Conservation (phyloP, 2,797 vertebrate genomes). For the Alca torda region DNA sequence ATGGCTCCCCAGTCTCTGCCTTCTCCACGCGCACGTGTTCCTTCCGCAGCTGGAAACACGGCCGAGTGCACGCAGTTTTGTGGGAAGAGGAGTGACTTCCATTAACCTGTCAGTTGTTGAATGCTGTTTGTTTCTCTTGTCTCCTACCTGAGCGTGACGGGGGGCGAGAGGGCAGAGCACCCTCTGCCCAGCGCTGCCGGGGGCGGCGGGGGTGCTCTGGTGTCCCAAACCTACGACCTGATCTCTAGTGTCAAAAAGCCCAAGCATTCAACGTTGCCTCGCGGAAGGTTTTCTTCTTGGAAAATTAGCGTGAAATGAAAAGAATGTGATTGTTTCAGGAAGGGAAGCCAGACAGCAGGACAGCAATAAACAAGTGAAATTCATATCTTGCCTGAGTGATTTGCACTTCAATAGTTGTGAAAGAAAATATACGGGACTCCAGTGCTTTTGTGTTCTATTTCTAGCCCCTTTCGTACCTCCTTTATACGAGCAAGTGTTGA, state of each 20-base stretch:
- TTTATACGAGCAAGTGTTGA: slow-evolving; percentile 74
- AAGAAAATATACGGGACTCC: slow-evolving; percentile 73
- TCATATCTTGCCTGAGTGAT: slow-evolving; percentile 72
- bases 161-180: background rate
- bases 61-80: background rate
- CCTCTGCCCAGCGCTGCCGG: background rate
- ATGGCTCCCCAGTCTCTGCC: slow-evolving; percentile 20
- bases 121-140: background rate
- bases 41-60: background rate
- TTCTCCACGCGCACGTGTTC: background rate
- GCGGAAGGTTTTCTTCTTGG: slow-evolving; percentile 63
- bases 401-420: slow-evolving; percentile 79
- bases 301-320: slow-evolving; percentile 63
- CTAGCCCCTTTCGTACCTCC: slow-evolving; percentile 73
- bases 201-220: background rate
- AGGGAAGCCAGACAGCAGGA: slow-evolving; percentile 72
- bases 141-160: background rate
- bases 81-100: background rate
- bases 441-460: slow-evolving; percentile 75
- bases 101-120: background rate
- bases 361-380: slow-evolving; percentile 80
- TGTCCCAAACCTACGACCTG: background rate
- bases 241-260: background rate
- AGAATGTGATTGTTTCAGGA: slow-evolving; percentile 58
- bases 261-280: slow-evolving; percentile 17